Evolutionary conservation across 2,888 invertebrate species (phyloP), one percentile per base, ranked within the genome.

Genomic region (Electrophaes corylata): DNA sequence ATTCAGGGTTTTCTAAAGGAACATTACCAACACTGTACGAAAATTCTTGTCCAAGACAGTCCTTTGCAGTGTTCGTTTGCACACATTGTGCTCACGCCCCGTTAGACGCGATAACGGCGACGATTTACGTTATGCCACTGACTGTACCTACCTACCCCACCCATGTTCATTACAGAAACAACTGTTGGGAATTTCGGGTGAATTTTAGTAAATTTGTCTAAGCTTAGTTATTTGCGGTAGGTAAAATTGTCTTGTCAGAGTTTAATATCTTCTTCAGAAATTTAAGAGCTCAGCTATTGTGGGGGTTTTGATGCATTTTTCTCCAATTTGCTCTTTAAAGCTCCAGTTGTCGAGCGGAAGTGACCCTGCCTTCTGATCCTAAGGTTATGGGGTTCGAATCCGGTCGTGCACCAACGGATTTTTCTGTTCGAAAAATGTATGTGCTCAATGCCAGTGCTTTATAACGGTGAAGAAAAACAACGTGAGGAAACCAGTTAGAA

Each of bases 11-110:
- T 5, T 26, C 26, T 6, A 6, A 26, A 39, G 45, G 16, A 49
- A n/a, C 40, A 54, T 49, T 26, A 49, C 20, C 33, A 48, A 49
- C 52, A 53, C 49, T 51, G 44, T 48, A 33, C 60, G 20, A 18
- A 53, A 49, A 41, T 57, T 53, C 60, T 60, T 57, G 53, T 19
- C 52, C 47, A 49, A 45, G 44, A 43, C 55, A 57, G 46, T 55
- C 50, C 59, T 59, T 59, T 59, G 50, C 48, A 35, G 45, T 31
- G 43, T 51, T 52, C 57, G 48, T 48, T 44, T 31, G 59, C 54
- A 54, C 54, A 59, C 55, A 55, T 50, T 59, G 59, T 59, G 29
- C 29, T 53, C 26, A 53, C 53, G 53, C 23, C 44, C 48, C 53
- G 58, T 54, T 53, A 45, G 39, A 33, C 53, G 33, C 53, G 58